Evolutionary conservation across 2,888 invertebrate species (phyloP).

Genomic region (Neocrepidodera transversa): DNA sequence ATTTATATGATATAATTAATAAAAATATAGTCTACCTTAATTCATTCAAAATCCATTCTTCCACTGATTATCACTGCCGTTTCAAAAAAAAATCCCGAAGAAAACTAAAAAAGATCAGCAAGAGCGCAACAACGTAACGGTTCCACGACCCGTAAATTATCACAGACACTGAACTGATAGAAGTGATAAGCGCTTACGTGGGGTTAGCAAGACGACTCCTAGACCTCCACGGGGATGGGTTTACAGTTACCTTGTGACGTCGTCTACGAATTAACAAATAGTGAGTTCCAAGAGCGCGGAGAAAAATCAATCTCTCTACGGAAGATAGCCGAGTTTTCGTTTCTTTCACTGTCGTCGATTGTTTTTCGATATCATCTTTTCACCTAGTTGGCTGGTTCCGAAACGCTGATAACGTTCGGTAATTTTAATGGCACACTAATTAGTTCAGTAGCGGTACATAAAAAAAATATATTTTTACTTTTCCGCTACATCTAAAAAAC

Average conservation of each 20-base stretch:
- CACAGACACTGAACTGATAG: constrained; percentile 25
- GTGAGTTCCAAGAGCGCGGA: constrained; percentile 15
- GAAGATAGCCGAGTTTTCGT: constrained; percentile 11
- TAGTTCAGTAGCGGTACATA: constrained; percentile 6
- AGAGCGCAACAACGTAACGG: not conserved
- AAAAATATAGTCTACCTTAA: too few species aligned
- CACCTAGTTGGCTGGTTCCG: constrained; percentile 15
- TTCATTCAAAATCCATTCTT: not conserved
- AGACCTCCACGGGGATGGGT: constrained; percentile 23
- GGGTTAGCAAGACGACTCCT: constrained; percentile 21
- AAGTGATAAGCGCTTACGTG: constrained; percentile 32
- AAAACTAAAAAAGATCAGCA: too few species aligned
- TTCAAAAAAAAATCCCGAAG: too few species aligned
- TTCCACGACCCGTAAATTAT: constrained; percentile 19
- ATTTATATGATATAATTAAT: too few species aligned
- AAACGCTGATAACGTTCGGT: constrained; percentile 8
- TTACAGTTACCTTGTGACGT: constrained; percentile 21
- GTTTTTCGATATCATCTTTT: constrained; percentile 22
- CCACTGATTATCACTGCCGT: not conserved
- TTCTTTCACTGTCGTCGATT: constrained; percentile 10
- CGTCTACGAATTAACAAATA: constrained; percentile 16
- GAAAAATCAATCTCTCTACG: constrained; percentile 21
- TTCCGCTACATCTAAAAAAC: too few species aligned
- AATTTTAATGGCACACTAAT: constrained; percentile 6
- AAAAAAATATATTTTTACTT: too few species aligned